Evolutionary conservation across 2,113 vertebrate species (phyloP).

Genomic region (Sorex araneus): DNA sequence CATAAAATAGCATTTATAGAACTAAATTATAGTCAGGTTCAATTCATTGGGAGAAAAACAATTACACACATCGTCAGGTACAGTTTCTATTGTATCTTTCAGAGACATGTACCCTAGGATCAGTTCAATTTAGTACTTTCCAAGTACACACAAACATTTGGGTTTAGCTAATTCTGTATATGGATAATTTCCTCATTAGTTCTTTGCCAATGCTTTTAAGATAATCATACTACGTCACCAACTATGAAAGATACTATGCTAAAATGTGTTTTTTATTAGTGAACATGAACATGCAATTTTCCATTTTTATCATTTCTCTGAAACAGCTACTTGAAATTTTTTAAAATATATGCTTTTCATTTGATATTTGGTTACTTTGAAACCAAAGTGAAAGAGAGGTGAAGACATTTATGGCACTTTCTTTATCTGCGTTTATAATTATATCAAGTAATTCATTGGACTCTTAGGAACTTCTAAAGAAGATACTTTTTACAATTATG

Average conservation of each 20-base stretch:
- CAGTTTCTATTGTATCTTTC: background rate
- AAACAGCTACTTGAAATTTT: background rate
- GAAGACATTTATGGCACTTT: background rate
- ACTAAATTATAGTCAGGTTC: background rate
- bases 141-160: background rate
- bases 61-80: background rate
- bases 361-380: background rate
- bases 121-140: background rate
- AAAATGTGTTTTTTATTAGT: background rate
- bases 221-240: background rate
- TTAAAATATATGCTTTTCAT: background rate
- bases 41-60: background rate
- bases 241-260: background rate
- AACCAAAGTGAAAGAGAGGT: background rate
- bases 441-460: too few relatives aligned
- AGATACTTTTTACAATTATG: background rate
- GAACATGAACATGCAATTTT: too few relatives aligned
- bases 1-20: background rate
- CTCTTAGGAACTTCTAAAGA: background rate
- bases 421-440: constrained; percentile 6
- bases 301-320: background rate
- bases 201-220: background rate
- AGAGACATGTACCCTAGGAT: background rate
- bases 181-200: background rate
- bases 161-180: background rate